Evolutionary conservation across 2,797 vertebrate genomes (phyloP), one percentile per base, ranked within the genome.

Genomic region (Mus caroli): DNA sequence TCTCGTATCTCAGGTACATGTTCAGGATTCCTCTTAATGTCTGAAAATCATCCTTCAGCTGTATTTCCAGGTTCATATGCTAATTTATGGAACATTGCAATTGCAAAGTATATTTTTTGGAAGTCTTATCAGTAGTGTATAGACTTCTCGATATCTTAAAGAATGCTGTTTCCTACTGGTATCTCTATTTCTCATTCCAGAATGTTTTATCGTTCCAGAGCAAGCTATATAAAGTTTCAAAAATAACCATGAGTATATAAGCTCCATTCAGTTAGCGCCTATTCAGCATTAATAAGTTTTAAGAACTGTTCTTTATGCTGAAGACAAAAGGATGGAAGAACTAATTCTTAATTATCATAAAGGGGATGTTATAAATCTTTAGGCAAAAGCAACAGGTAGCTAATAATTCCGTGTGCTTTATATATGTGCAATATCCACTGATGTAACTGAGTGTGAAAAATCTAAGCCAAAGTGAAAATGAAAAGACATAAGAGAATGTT

Each of bases 1-100:
- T 99, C 99, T 85, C 99, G 99, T 78, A 99, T 99, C 97, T 99
- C 99, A 69, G 99, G 99, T 99, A 98, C 93, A 95, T 96, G 91
- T 67, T 77, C 34, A 54, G 31, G 83, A 77, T 56, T 92, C 94
- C 62, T 84, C 37, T 93, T 94, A 91, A 64, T 96, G 40, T 13
- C 26, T 93, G n/a, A 85, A 28, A 52, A 88, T 87, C 76, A 3
- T 87, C 37, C 93, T 95, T 96, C 56, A 93, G 58, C 80, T 96
- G 5, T 37, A 46, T 87, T 77, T 96, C 8, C 88, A 56, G 62
- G 3, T 54, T 90, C 43, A 88, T 80, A 12, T 69, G 62, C 14
- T 84, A 31, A 67, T 93, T 92, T 94, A 78, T 90, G n/a, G 52
- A n/a, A 62, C 80, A 19, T 94, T 17, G 37, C 94, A 75, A 83